A percentile compares a stretch with the other conserved stretches of the same genome.
Conservation (phyloP, 2,797 vertebrate genomes). For the Linurgus olivaceus region DNA sequence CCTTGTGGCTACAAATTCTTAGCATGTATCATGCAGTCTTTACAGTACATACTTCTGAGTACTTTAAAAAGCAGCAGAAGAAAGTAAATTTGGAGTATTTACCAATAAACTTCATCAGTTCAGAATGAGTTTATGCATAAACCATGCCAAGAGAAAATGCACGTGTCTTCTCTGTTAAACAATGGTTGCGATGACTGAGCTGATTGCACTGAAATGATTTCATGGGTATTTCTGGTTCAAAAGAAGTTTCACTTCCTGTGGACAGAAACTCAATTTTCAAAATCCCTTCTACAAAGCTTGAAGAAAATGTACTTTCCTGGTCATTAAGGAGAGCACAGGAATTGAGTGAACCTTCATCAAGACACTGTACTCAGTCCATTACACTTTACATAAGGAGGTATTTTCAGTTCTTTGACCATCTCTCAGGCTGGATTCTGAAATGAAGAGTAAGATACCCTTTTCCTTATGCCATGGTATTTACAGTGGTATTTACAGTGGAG, state of each 20-base stretch:
- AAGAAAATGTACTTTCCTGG: not conserved
- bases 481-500: not conserved
- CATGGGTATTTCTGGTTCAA: not conserved
- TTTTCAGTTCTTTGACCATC: not conserved
- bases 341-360: no score
- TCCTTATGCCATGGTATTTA: not conserved
- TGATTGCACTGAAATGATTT: not conserved
- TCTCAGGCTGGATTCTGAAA: not conserved
- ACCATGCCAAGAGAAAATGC: not conserved
- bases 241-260: not conserved
- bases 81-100: not conserved
- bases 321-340: not conserved
- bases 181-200: not conserved
- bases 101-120: not conserved
- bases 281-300: not conserved
- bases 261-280: not conserved
- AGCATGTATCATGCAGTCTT: not conserved
- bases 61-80: not conserved
- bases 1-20: not conserved
- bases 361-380: no score
- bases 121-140: not conserved
- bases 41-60: not conserved
- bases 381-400: not conserved
- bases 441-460: not conserved
- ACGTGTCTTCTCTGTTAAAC: rapidly evolving